Conservation (phyloP, 2,797 vertebrate species). For the Poeciliopsis paucimaculata region DNA sequence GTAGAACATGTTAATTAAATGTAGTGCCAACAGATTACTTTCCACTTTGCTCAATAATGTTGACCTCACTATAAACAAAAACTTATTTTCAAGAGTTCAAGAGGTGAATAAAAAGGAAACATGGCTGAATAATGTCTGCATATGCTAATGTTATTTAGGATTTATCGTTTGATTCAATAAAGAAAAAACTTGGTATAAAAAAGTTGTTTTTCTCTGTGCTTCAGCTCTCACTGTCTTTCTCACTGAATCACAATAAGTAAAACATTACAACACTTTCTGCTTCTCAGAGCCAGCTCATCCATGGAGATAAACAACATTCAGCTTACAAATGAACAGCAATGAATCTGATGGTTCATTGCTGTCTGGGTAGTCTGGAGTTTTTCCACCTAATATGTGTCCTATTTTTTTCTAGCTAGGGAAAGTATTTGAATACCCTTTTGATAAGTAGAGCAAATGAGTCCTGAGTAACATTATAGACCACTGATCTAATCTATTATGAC, state of each 20-base stretch:
- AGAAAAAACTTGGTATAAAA: neutral
- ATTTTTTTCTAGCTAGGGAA: neutral
- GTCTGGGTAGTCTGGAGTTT: neutral
- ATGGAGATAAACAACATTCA: neutral
- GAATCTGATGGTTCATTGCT: neutral
- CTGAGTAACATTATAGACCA: neutral
- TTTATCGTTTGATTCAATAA: neutral
- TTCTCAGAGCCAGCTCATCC: neutral
- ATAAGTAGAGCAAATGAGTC: neutral
- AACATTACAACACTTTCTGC: constrained; percentile 2
- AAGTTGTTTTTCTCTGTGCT: constrained; percentile 5
- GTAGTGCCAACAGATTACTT: neutral
- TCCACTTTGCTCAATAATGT: neutral
- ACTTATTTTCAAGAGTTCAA: neutral
- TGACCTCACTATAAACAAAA: neutral
- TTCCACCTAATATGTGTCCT: neutral
- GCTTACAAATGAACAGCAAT: neutral
- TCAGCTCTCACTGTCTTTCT: constrained; percentile 9
- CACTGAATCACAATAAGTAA: constrained; percentile 7
- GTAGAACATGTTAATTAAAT: neutral
- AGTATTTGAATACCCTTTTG: neutral
- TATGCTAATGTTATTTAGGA: neutral
- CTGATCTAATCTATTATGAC: neutral
- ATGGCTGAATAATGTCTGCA: neutral
- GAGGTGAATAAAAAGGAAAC: neutral